Conservation (phyloP, 2,888 invertebrate genomes). For the Lasioglossum figueresi region DNA sequence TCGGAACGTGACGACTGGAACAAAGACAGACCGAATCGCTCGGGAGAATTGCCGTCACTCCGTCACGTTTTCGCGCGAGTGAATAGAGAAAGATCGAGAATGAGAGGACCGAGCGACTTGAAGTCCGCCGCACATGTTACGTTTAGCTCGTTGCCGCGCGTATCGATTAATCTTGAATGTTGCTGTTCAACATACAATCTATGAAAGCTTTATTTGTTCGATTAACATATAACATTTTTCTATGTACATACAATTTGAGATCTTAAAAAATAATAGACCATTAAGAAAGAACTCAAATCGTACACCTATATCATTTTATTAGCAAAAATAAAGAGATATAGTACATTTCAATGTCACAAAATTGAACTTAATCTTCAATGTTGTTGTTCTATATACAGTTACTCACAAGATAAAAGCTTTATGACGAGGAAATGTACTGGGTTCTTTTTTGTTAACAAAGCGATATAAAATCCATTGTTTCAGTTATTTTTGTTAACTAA, state of each 20-base stretch:
- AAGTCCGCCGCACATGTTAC: constrained; percentile 12
- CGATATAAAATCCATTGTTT: background rate
- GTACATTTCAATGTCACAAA: too few species aligned
- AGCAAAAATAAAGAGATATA: too few species aligned
- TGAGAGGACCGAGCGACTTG: constrained; percentile 18
- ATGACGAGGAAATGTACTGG: too few species aligned
- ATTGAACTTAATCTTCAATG: too few species aligned
- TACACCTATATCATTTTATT: too few species aligned
- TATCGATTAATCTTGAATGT: constrained; percentile 44
- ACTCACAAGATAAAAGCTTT: too few species aligned
- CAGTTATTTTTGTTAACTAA: background rate
- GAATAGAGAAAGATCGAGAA: constrained; percentile 44
- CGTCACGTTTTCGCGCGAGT: constrained; percentile 24
- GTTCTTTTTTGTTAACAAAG: too few species aligned
- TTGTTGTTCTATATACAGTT: too few species aligned
- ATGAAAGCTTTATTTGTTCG: background rate
- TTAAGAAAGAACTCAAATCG: too few species aligned
- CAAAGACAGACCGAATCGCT: constrained; percentile 26
- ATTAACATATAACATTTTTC: background rate
- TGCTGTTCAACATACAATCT: background rate
- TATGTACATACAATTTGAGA: background rate
- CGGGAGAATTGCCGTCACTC: constrained; percentile 31
- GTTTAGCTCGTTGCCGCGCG: background rate
- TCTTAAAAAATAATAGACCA: background rate
- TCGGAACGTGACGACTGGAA: constrained; percentile 23